A percentile compares a stretch with the other conserved stretches of the same genome.
Evolutionary conservation across 2,113 vertebrate genomes (phyloP).

Genomic region (Drymodes brunneopygia): DNA sequence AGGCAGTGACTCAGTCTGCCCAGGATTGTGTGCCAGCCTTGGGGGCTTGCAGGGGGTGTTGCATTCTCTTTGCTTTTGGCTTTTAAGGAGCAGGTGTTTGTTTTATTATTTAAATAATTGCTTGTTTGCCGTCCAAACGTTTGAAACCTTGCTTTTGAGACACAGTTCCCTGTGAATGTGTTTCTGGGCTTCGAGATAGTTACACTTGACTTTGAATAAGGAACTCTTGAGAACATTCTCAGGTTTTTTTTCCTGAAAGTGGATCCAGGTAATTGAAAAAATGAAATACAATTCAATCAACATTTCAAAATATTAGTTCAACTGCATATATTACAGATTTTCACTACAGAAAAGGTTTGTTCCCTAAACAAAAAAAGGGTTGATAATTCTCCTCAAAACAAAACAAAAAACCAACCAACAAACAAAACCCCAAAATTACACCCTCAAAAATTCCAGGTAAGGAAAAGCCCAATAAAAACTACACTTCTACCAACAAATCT

Average conservation of each 20-base stretch:
- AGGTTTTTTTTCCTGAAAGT: background rate
- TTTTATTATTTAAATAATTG: slow-evolving; percentile 32
- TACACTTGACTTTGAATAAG: background rate
- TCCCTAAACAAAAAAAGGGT: background rate
- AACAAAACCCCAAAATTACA: background rate
- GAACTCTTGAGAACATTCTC: background rate
- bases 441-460: background rate
- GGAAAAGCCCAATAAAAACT: background rate
- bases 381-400: background rate
- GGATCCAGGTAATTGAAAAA: background rate
- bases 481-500: background rate
- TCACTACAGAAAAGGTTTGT: background rate
- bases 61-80: background rate
- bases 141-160: background rate
- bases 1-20: background rate
- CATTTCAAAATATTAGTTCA: background rate
- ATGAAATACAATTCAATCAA: background rate
- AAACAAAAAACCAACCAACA: background rate
- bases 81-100: slow-evolving; percentile 18
- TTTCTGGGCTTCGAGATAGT: background rate
- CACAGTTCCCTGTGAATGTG: background rate
- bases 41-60: background rate
- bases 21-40: background rate
- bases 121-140: background rate
- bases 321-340: background rate